Percentiles rank a stretch among this genome's conserved stretches.
phyloP scores from a whole-genome alignment of 1,140 invertebrate species.

The Macrotrachela quadricornifera region DNA sequence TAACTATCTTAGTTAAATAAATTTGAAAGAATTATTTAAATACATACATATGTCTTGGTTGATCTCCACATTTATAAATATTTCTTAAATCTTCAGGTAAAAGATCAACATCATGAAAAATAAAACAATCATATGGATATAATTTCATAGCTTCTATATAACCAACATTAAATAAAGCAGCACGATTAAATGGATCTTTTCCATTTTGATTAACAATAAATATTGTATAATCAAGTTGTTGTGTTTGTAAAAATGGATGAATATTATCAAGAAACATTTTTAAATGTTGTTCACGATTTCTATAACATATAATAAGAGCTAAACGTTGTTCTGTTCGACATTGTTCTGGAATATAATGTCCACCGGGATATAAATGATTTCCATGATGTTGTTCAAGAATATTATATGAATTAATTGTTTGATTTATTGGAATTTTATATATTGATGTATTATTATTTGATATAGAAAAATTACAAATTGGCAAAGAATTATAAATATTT shows the following conservation, averaged over 20 bases:
- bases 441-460: no score
- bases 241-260: slow-evolving; percentile 62
- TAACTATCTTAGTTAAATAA: no score
- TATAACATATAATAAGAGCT: slow-evolving; percentile 65
- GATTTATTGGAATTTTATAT: no score
- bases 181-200: slow-evolving; percentile 57
- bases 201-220: slow-evolving; percentile 62
- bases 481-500: no score
- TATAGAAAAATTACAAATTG: no score
- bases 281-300: slow-evolving; percentile 56
- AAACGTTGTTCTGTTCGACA: slow-evolving; percentile 25
- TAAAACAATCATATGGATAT: slow-evolving; percentile 49
- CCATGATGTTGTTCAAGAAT: no score
- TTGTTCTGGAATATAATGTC: not conserved
- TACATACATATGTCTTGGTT: slow-evolving; percentile 39
- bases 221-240: slow-evolving; percentile 66
- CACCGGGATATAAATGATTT: not conserved
- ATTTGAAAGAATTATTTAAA: no score
- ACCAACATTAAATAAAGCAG: slow-evolving; percentile 54
- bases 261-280: slow-evolving; percentile 58
- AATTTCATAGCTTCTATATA: no score
- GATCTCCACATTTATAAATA: slow-evolving; percentile 46
- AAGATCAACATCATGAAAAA: slow-evolving; percentile 67
- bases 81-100: slow-evolving; percentile 27
- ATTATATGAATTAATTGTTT: no score